Evolutionary conservation across 1,140 invertebrate genomes (phyloP).

Genomic region (Hylaeus volcanicus): DNA sequence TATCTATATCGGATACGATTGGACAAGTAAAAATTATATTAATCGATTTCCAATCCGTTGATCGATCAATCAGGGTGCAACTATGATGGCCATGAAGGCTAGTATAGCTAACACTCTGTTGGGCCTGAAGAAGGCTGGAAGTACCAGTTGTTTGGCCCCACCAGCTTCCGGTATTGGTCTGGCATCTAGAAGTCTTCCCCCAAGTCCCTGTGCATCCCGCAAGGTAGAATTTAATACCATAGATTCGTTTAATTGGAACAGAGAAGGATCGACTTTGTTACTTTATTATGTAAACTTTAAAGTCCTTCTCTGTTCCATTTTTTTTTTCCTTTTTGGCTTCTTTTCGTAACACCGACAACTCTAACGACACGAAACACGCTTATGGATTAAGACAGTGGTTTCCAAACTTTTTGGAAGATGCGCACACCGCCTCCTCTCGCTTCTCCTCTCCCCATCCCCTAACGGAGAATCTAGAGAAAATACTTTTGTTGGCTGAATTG

Average conservation of each 20-base stretch:
- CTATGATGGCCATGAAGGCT: constrained; percentile 80
- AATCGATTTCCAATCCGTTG: constrained; percentile 69
- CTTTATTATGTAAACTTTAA: constrained; percentile 2
- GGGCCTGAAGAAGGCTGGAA: constrained; percentile 83
- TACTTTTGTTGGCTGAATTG: no score
- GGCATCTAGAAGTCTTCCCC: constrained; percentile 87
- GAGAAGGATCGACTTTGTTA: constrained; percentile 41
- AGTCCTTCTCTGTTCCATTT: constrained; percentile 50
- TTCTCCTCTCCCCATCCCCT: no score
- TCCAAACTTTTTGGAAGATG: not conserved
- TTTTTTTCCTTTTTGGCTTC: not conserved
- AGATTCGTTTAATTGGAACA: constrained; percentile 48
- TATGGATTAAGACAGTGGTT: constrained; percentile 3
- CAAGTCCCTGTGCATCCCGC: constrained; percentile 86
- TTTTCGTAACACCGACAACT: constrained; percentile 14
- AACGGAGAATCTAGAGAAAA: no score
- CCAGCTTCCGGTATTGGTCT: constrained; percentile 79
- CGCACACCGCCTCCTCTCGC: no score
- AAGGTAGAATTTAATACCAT: constrained; percentile 79
- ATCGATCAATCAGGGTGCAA: constrained; percentile 78
- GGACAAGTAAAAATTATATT: constrained; percentile 46
- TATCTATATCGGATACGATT: constrained; percentile 33
- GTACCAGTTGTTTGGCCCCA: constrained; percentile 83
- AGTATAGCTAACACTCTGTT: constrained; percentile 81
- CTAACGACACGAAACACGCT: constrained; percentile 19